A percentile compares a stretch with the other conserved stretches of the same genome.
Conservation (phyloP, 2,797 vertebrate species). For the Microctenopoma stevenorrisi region DNA sequence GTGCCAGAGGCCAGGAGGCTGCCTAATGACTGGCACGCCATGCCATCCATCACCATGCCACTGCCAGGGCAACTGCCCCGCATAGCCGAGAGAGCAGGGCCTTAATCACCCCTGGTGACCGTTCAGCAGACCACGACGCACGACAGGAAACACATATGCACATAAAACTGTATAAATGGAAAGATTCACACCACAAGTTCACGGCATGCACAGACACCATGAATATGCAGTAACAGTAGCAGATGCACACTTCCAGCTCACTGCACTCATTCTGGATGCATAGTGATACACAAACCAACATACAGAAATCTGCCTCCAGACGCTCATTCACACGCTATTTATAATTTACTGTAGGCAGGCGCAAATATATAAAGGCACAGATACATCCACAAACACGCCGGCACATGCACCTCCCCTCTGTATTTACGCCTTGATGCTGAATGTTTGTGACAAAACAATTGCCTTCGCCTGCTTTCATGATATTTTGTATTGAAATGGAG, state of each 20-base stretch:
- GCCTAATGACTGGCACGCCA: constrained; percentile 85
- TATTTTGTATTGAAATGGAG: constrained; percentile 72
- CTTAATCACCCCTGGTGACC: constrained; percentile 73
- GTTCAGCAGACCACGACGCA: constrained; percentile 41
- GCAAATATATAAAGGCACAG: constrained; percentile 54
- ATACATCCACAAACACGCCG: constrained; percentile 58
- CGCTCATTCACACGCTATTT: constrained; percentile 76
- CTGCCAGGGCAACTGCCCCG: constrained; percentile 77
- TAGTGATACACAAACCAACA: constrained; percentile 66
- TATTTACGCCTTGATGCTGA: constrained; percentile 69
- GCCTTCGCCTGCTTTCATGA: constrained; percentile 73
- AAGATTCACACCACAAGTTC: constrained; percentile 41
- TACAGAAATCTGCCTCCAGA: constrained; percentile 76
- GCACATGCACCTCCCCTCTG: constrained; percentile 49
- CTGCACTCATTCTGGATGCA: constrained; percentile 71
- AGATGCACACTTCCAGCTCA: constrained; percentile 69
- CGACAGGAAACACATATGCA: constrained; percentile 31
- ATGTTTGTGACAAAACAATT: constrained; percentile 79
- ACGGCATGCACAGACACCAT: constrained; percentile 54
- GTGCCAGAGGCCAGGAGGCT: constrained; percentile 85
- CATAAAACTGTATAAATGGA: constrained; percentile 30
- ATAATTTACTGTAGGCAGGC: constrained; percentile 73
- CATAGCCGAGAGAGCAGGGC: constrained; percentile 64
- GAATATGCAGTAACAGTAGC: constrained; percentile 69
- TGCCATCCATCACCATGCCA: constrained; percentile 84